Percentiles rank a stretch among this genome's conserved stretches.
phyloP scores from a whole-genome alignment of 2,113 vertebrate genomes.

The Tetrax tetrax region DNA sequence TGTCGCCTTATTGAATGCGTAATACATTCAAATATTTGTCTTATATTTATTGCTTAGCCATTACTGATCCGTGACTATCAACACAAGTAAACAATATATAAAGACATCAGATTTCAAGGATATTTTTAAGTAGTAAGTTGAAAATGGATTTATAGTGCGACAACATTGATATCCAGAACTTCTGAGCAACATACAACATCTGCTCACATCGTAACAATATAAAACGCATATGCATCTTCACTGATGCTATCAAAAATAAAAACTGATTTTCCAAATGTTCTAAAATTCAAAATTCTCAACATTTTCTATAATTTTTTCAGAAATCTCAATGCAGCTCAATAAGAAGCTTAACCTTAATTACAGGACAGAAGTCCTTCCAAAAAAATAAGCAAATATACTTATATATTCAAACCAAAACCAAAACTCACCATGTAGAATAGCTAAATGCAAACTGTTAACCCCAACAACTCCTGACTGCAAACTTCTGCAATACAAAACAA shows the following conservation, averaged over 20 bases:
- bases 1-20: background rate
- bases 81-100: background rate
- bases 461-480: background rate
- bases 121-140: background rate
- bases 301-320: background rate
- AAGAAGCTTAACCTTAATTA: background rate
- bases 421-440: background rate
- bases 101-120: background rate
- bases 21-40: background rate
- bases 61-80: background rate
- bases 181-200: background rate
- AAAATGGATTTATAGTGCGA: background rate
- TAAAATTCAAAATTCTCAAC: background rate
- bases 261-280: background rate
- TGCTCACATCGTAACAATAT: background rate
- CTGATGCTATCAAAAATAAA: background rate
- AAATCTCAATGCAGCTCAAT: background rate
- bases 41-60: background rate
- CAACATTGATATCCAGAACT: background rate
- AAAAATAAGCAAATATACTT: background rate
- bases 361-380: rapidly evolving
- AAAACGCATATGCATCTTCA: background rate
- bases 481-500: background rate
- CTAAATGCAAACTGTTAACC: background rate
- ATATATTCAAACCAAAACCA: background rate